phyloP scores from a whole-genome alignment of 2,797 vertebrate species.

The Protosalanx chinensis region DNA sequence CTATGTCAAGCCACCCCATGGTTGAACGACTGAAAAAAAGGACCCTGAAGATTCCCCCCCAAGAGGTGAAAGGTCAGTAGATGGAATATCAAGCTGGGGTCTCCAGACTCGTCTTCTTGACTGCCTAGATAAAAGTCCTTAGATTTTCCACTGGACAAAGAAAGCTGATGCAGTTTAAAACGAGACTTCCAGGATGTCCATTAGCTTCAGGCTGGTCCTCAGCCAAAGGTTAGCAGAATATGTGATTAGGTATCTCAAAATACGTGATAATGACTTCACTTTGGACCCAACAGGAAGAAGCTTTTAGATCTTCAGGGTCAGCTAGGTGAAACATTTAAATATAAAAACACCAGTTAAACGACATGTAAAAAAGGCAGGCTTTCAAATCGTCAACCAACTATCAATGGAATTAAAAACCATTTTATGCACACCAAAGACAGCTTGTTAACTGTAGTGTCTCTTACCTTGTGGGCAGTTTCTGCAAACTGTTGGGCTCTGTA shows the following conservation, averaged over 20 bases:
- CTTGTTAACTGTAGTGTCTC: neutral
- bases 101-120: neutral
- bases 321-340: conserved; percentile 32
- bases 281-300: neutral
- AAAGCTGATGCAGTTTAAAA: neutral
- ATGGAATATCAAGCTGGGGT: neutral
- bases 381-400: neutral
- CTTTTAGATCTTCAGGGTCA: conserved; percentile 53
- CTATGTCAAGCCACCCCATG: neutral
- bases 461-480: conserved; percentile 88
- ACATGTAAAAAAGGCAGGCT: neutral
- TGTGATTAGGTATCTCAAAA: conserved; percentile 16
- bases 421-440: neutral
- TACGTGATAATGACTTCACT: neutral
- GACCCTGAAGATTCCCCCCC: neutral
- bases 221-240: conserved; percentile 26
- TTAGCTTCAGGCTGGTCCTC: neutral
- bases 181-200: neutral
- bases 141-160: neutral
- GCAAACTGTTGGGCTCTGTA: conserved; percentile 86
- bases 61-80: conserved; percentile 10
- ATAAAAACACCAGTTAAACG: neutral
- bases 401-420: no score
- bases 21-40: no score
- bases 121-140: neutral